Conservation (phyloP, 1,140 invertebrate species). For the Andricus grossulariae region DNA sequence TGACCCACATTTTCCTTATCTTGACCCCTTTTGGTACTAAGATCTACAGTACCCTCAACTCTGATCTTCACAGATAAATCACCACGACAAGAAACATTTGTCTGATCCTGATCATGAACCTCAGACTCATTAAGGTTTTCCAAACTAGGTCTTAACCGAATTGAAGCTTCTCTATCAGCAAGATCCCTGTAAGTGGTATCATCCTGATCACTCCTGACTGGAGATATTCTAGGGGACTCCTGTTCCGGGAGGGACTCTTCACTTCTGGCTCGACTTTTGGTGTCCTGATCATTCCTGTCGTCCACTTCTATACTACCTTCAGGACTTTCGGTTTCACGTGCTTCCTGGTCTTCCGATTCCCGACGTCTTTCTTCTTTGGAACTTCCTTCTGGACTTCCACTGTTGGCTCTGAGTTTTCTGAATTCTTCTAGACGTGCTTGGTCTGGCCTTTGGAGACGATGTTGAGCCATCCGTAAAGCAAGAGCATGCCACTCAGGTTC, state of each 20-base stretch:
- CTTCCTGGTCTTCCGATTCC: slow-evolving; percentile 52
- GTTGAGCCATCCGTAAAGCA: slow-evolving; percentile 72
- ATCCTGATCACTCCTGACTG: slow-evolving; percentile 60
- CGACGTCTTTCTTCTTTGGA: slow-evolving; percentile 60
- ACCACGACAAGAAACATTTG: slow-evolving; percentile 46
- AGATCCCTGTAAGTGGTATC: slow-evolving; percentile 56
- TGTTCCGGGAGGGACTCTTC: slow-evolving; percentile 66
- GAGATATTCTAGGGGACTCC: slow-evolving; percentile 64
- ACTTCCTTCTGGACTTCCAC: slow-evolving; percentile 62
- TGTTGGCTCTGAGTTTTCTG: slow-evolving; percentile 62
- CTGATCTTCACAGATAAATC: slow-evolving; percentile 69
- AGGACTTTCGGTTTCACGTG: slow-evolving; percentile 63
- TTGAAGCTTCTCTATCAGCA: slow-evolving; percentile 55
- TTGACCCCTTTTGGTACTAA: slow-evolving; percentile 66
- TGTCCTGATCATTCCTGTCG: slow-evolving; percentile 64
- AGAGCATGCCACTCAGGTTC: slow-evolving; percentile 73
- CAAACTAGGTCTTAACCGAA: slow-evolving; percentile 64
- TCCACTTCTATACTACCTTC: slow-evolving; percentile 73
- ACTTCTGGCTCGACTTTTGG: slow-evolving; percentile 59
- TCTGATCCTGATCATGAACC: slow-evolving; percentile 53
- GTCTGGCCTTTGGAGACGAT: slow-evolving; percentile 70
- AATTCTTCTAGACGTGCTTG: slow-evolving; percentile 66
- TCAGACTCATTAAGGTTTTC: slow-evolving; percentile 66
- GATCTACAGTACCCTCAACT: slow-evolving; percentile 69
- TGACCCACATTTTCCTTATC: slow-evolving; percentile 73